These are phyloP conservation scores for Platycnemis pennipes DNA, from an alignment of 2,888 invertebrate genomes.

Conservation along the genomic window DNA sequence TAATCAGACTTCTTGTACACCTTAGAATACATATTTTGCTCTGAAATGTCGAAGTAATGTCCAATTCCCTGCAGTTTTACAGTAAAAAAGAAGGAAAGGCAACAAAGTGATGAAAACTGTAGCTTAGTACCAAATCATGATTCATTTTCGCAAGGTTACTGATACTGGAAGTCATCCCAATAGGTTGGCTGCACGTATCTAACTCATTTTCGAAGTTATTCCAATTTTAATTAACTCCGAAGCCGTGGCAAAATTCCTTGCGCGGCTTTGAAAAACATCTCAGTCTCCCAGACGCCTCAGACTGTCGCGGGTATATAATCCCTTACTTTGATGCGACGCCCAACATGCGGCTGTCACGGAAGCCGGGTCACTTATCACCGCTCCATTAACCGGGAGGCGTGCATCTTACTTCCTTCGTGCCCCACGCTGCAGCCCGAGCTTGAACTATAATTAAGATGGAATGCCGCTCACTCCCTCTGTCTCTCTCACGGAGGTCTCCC, in stretches of 20 bases:
- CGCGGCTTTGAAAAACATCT: background rate
- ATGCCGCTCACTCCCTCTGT: background rate
- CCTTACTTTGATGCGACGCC: background rate
- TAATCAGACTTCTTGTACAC: too few species aligned
- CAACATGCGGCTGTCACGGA: background rate
- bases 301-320: constrained; percentile 11
- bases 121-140: too few species aligned
- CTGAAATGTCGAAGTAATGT: too few species aligned
- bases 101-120: too few species aligned
- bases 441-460: constrained; percentile 47
- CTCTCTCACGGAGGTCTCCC: background rate
- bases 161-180: too few species aligned
- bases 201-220: background rate
- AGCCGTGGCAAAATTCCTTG: background rate
- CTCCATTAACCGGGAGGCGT: constrained; percentile 1
- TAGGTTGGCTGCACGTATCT: too few species aligned
- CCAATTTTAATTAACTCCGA: background rate
- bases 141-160: too few species aligned
- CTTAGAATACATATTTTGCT: too few species aligned
- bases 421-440: background rate
- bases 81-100: too few species aligned
- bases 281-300: background rate
- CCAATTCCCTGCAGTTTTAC: too few species aligned
- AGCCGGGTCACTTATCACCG: constrained; percentile 55
- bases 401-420: constrained; percentile 40